A percentile compares a stretch with the other conserved stretches of the same genome.
Conservation (phyloP, 1,140 invertebrate species). For the Ganaspis sp. region DNA sequence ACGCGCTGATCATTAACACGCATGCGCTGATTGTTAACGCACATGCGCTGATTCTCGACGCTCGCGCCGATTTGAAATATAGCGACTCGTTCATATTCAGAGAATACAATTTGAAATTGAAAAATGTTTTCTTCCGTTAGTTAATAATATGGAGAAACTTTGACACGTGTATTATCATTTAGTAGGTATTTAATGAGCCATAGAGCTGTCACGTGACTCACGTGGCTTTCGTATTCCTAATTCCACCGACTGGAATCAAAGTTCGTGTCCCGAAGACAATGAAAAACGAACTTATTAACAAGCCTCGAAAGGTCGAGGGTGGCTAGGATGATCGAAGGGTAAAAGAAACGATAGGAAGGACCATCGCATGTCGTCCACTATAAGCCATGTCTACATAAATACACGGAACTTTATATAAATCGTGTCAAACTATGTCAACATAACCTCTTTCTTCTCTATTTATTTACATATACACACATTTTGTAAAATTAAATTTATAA, state of each 20-base stretch:
- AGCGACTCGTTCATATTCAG: too few species aligned
- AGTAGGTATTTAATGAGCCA: background rate
- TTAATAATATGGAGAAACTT: background rate
- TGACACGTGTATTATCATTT: background rate
- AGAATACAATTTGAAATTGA: too few species aligned
- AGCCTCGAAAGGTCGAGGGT: conserved; percentile 44
- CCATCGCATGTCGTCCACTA: conserved; percentile 52
- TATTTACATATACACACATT: too few species aligned
- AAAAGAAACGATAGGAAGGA: conserved; percentile 63
- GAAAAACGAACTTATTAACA: conserved; percentile 65
- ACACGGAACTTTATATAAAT: background rate
- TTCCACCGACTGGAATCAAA: conserved; percentile 49
- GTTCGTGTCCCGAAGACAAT: conserved; percentile 54
- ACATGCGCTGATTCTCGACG: too few species aligned
- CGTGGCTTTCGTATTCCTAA: conserved; percentile 58
- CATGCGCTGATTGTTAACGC: too few species aligned
- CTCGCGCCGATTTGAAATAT: too few species aligned
- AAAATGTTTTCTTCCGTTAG: too few species aligned
- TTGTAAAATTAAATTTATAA: too few species aligned
- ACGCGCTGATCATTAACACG: too few species aligned
- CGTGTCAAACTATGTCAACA: background rate
- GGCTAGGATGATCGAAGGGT: conserved; percentile 58
- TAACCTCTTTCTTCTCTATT: background rate
- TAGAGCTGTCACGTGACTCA: conserved; percentile 51
- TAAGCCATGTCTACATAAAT: conserved; percentile 15